Evolutionary conservation across 2,797 vertebrate species (phyloP), one percentile per base, ranked within the genome.

Genomic region (Oophaga sylvatica): DNA sequence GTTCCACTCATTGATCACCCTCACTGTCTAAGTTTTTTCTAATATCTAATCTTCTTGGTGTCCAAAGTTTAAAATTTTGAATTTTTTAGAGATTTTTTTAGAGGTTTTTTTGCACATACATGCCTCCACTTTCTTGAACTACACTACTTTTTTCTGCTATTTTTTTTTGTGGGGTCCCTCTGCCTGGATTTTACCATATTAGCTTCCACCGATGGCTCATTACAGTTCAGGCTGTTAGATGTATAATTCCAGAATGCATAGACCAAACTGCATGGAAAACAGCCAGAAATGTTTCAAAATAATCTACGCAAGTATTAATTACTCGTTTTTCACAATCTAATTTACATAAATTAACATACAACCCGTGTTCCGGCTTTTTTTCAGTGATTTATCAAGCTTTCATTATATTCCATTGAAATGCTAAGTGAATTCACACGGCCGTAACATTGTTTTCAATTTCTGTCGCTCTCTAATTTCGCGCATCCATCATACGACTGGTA

Each of bases 281-380:
- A 78, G 5, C 17, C 19, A 1, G 19, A 45, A 16, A 60, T 41
- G 13, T 80, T 80, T 13, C 22, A 20, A 22, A 59, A 71, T 83
- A 83, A 71, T 70, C 81, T 75, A 75, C 45, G 29, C 26, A n/a
- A 26, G 70, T 76, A 45, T 76, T 84, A 60, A 84, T 75, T 84
- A 60, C 26, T 41, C 57, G 2, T 48, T 80, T 70, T 60, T 2
- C 35, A 73, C 22, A 13, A 62, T 29, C 56, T 80, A 12, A 80
- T 86, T 81, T 80, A 41, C 85, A 86, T 86, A 73, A 70, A 86
- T 86, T 86, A 86, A 45, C 77, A 86, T 35, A 53, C 13, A 3
- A 22, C 29, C 41, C 35, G 57, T 57, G 70, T 59, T 86, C 35
- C 17, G 29, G 48, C 48, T 53, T n/a, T 80, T 80, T 70, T 71